phyloP scores from a whole-genome alignment of 2,888 invertebrate species.

The Eudasyphora cyanicolor region DNA sequence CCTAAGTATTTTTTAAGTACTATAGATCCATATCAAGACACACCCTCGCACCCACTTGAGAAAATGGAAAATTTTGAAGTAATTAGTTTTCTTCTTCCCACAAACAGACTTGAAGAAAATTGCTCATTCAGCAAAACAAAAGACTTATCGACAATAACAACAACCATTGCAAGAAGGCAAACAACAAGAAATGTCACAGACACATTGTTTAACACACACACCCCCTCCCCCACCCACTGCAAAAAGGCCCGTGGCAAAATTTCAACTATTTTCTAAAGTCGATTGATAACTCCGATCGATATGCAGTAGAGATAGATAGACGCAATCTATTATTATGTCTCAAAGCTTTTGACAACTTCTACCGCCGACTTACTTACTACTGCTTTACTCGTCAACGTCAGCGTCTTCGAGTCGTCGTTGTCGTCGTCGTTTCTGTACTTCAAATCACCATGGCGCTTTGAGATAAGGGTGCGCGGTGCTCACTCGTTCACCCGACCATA shows the following conservation, averaged over 20 bases:
- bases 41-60: neutral
- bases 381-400: neutral
- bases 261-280: neutral
- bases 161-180: no score
- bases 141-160: neutral
- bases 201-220: no score
- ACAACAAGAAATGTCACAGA: no score
- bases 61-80: neutral
- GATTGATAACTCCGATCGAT: neutral
- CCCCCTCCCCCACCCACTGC: no score
- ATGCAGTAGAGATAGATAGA: slow-evolving; percentile 7
- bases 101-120: no score
- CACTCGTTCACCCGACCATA: neutral
- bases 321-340: neutral
- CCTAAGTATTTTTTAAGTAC: no score
- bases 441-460: slow-evolving; percentile 7
- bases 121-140: no score
- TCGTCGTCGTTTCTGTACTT: neutral
- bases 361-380: neutral
- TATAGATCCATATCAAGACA: no score
- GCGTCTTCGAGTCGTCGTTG: neutral
- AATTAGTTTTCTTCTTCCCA: neutral
- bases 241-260: neutral
- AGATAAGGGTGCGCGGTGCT: no score
- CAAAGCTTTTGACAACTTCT: neutral